phyloP scores from a whole-genome alignment of 35 echinoderm and acorn worm genomes.

The Patiria miniata region DNA sequence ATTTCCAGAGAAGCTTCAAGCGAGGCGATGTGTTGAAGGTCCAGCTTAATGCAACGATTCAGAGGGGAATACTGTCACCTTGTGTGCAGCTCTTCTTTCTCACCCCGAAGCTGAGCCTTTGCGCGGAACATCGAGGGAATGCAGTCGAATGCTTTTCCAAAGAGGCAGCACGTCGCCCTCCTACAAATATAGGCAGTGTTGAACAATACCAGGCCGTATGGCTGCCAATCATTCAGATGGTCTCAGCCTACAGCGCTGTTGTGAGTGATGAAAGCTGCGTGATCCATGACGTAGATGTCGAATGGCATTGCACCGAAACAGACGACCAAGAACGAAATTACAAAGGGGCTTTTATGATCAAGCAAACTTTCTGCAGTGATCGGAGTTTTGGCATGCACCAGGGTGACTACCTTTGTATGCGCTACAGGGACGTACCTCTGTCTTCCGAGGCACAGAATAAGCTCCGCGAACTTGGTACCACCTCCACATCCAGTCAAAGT shows the following conservation, averaged over 20 bases:
- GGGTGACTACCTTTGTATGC: slow-evolving; percentile 9
- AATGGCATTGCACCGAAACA: slow-evolving; percentile 5
- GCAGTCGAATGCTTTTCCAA: slow-evolving; percentile 57
- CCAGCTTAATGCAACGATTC: slow-evolving; percentile 38
- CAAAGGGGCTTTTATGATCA: background rate
- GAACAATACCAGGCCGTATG: slow-evolving; percentile 34
- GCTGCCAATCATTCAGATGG: slow-evolving; percentile 42
- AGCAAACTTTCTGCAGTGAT: background rate
- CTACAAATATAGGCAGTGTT: slow-evolving; percentile 3
- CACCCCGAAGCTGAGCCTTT: slow-evolving; percentile 47
- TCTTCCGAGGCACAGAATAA: background rate
- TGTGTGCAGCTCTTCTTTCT: slow-evolving; percentile 57
- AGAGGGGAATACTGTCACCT: slow-evolving; percentile 51
- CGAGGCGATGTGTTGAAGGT: slow-evolving; percentile 47
- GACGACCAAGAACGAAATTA: background rate
- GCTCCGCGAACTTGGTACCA: background rate
- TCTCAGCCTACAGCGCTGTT: slow-evolving; percentile 43
- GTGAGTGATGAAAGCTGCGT: slow-evolving; percentile 42
- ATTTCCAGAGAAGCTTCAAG: slow-evolving; percentile 31
- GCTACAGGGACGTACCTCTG: slow-evolving; percentile 4
- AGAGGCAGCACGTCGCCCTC: slow-evolving; percentile 15
- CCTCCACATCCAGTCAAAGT: too few relatives aligned
- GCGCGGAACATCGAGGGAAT: slow-evolving; percentile 63
- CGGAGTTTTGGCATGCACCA: background rate
- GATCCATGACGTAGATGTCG: slow-evolving; percentile 47